phyloP scores from a whole-genome alignment of 2,797 vertebrate species.

The Dicrostonyx torquatus region DNA sequence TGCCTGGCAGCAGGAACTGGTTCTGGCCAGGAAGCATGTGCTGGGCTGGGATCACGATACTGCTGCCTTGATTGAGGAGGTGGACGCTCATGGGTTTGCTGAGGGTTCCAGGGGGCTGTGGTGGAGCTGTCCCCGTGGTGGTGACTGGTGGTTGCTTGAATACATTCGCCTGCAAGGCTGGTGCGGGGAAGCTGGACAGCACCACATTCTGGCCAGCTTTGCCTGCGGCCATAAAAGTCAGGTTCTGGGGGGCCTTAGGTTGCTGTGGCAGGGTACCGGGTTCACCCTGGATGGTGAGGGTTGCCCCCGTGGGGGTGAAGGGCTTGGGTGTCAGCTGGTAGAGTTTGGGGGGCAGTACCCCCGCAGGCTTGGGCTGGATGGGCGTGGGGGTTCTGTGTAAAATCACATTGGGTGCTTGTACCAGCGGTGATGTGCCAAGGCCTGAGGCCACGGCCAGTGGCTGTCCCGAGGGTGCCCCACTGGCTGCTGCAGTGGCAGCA shows the following conservation, averaged over 20 bases:
- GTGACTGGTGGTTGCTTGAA: constrained; percentile 91
- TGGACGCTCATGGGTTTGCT: constrained; percentile 95
- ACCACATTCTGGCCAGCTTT: constrained; percentile 94
- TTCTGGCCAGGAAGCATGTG: constrained; percentile 93
- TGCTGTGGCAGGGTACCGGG: constrained; percentile 87
- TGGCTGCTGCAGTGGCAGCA: background rate
- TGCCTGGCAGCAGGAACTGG: constrained; percentile 93
- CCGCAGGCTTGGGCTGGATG: constrained; percentile 95
- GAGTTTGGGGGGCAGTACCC: constrained; percentile 87
- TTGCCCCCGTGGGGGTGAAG: constrained; percentile 79
- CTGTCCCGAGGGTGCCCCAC: constrained; percentile 76
- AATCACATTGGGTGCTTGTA: constrained; percentile 93
- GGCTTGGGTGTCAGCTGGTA: constrained; percentile 89
- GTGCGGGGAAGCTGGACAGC: constrained; percentile 87
- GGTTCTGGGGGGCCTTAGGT: constrained; percentile 91
- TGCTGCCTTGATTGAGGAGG: constrained; percentile 94
- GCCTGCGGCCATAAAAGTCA: constrained; percentile 93
- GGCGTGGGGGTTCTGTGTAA: constrained; percentile 97
- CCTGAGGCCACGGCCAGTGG: constrained; percentile 84
- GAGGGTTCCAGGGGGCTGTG: constrained; percentile 75
- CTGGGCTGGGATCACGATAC: constrained; percentile 95
- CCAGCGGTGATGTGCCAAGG: constrained; percentile 80
- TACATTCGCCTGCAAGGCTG: constrained; percentile 85
- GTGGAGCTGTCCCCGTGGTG: background rate
- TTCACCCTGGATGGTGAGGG: constrained; percentile 85